These are phyloP conservation scores for Aphis craccivora DNA, from an alignment of 1,140 invertebrate species.

Conservation along the genomic window DNA sequence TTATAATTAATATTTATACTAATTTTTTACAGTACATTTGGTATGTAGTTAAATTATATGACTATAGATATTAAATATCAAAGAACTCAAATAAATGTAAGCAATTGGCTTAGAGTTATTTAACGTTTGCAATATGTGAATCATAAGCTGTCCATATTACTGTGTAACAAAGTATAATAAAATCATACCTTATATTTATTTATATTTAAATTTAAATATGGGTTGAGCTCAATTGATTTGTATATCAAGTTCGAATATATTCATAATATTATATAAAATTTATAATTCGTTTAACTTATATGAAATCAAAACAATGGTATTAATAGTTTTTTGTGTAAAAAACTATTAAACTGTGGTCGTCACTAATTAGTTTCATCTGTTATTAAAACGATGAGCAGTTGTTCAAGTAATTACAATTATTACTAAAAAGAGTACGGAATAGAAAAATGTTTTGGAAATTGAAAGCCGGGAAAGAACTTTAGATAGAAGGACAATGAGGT, in stretches of 20 bases:
- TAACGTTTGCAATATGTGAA: too few relatives aligned
- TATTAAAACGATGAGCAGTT: background rate
- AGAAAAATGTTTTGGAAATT: background rate
- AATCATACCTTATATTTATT: background rate
- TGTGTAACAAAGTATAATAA: background rate
- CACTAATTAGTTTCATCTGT: too few relatives aligned
- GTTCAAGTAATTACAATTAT: background rate
- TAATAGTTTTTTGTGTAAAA: too few relatives aligned
- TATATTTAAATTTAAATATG: background rate
- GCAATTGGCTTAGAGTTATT: too few relatives aligned
- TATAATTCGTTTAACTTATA: too few relatives aligned
- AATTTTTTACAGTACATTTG: too few relatives aligned
- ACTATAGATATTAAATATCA: too few relatives aligned
- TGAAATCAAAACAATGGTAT: too few relatives aligned
- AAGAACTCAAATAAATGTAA: too few relatives aligned
- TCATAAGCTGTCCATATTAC: background rate
- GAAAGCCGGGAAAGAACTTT: background rate
- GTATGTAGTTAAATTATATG: too few relatives aligned
- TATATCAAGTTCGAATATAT: background rate
- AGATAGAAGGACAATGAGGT: background rate
- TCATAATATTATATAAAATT: background rate
- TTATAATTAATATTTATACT: too few relatives aligned
- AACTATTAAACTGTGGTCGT: too few relatives aligned
- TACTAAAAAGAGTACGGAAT: background rate
- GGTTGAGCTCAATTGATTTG: background rate